These are phyloP conservation scores for Meloidogyne floridensis DNA, from an alignment of 1,140 invertebrate species.

Conservation along the genomic window DNA sequence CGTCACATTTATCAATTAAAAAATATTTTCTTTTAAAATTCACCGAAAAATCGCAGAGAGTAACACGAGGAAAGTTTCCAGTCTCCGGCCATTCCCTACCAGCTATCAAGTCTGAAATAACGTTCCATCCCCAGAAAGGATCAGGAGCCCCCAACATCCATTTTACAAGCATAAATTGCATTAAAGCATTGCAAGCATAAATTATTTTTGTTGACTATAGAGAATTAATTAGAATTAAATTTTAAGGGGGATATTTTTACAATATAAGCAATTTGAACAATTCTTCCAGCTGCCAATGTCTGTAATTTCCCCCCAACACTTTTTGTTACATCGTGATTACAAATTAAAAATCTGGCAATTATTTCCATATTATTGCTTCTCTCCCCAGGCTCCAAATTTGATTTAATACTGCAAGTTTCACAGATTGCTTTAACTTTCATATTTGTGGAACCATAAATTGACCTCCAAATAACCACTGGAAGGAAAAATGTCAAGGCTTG, in stretches of 20 bases:
- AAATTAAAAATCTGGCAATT: constrained; percentile 55
- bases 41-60: constrained; percentile 62
- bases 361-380: constrained; percentile 51
- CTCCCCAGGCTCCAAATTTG: constrained; percentile 62
- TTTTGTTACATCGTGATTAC: constrained; percentile 52
- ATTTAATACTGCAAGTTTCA: constrained; percentile 59
- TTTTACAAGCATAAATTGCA: constrained; percentile 62
- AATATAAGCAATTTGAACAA: constrained; percentile 44
- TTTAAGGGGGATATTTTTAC: constrained; percentile 21
- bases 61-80: constrained; percentile 64
- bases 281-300: constrained; percentile 39
- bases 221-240: constrained; percentile 3
- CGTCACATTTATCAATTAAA: no score
- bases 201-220: constrained; percentile 56
- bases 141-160: constrained; percentile 57
- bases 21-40: neutral
- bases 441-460: constrained; percentile 57
- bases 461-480: constrained; percentile 68
- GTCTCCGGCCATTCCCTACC: constrained; percentile 64
- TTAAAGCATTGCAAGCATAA: constrained; percentile 57
- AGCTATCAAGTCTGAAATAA: constrained; percentile 48
- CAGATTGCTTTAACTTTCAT: constrained; percentile 62
- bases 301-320: constrained; percentile 40
- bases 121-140: constrained; percentile 58
- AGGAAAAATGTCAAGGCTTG: constrained; percentile 70